A percentile compares a stretch with the other conserved stretches of the same genome.
phyloP scores from a whole-genome alignment of 2,797 vertebrate species.

The Cyprinodon diabolis region DNA sequence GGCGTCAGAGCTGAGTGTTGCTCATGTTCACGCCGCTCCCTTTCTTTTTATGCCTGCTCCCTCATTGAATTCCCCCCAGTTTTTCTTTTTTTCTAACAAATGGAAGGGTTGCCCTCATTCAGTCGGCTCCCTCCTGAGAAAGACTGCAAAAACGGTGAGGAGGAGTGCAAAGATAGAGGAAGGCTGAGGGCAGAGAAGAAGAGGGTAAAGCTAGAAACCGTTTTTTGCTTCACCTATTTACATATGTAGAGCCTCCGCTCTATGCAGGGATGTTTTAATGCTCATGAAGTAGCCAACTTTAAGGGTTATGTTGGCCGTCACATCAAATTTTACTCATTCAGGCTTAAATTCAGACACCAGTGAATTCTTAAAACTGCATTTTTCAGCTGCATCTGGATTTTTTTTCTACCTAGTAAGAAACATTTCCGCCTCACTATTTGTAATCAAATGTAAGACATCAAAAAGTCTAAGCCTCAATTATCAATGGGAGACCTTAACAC shows the following conservation, averaged over 20 bases:
- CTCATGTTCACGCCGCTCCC: slow-evolving; percentile 28
- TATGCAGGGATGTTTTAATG: slow-evolving; percentile 14
- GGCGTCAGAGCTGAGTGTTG: slow-evolving; percentile 65
- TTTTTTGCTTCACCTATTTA: background rate
- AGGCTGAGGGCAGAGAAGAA: background rate
- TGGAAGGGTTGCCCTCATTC: slow-evolving; percentile 74
- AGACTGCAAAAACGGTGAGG: slow-evolving; percentile 8
- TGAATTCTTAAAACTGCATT: too few relatives aligned
- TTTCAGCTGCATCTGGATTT: too few relatives aligned
- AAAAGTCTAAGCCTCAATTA: too few relatives aligned
- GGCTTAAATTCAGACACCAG: too few relatives aligned
- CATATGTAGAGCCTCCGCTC: background rate
- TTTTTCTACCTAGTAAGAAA: too few relatives aligned
- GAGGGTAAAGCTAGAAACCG: slow-evolving; percentile 2
- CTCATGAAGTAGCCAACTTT: slow-evolving; percentile 3
- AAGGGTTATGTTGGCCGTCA: background rate
- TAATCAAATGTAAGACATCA: too few relatives aligned
- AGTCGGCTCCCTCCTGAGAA: slow-evolving; percentile 58
- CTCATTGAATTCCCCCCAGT: slow-evolving; percentile 52
- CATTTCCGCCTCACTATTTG: too few relatives aligned
- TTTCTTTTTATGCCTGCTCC: slow-evolving; percentile 24
- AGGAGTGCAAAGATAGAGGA: background rate
- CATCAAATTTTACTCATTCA: background rate
- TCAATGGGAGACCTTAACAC: too few relatives aligned
- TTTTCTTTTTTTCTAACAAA: slow-evolving; percentile 38